phyloP scores from a whole-genome alignment of 2,797 vertebrate species.

The Platalea minor region DNA sequence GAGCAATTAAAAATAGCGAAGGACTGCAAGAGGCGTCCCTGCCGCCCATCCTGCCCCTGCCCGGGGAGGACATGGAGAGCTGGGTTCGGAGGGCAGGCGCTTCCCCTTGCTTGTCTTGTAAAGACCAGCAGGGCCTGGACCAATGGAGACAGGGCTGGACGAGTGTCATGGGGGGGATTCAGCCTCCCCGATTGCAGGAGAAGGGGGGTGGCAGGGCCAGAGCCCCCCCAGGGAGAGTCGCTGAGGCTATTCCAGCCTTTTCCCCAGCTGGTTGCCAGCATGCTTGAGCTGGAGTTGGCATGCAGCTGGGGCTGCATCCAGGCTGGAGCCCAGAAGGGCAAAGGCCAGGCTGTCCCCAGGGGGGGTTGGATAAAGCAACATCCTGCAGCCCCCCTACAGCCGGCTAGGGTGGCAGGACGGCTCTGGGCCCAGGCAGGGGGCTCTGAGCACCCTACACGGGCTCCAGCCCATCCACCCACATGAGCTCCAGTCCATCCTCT shows the following conservation, averaged over 20 bases:
- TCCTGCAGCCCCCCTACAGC: not conserved
- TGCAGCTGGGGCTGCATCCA: not conserved
- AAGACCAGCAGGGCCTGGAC: not conserved
- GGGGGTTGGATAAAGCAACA: not conserved
- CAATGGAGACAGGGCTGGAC: not conserved
- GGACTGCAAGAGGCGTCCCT: not conserved
- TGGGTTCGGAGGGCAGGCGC: not conserved
- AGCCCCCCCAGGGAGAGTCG: not conserved
- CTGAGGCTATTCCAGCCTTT: not conserved
- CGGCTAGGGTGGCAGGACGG: rapidly evolving
- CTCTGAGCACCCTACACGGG: rapidly evolving
- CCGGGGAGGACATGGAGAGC: rapidly evolving
- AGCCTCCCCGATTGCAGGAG: not conserved
- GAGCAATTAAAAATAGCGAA: conserved; percentile 49
- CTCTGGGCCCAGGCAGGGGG: rapidly evolving
- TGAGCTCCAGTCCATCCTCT: not conserved
- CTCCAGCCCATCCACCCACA: not conserved
- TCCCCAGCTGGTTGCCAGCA: not conserved
- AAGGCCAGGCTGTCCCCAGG: not conserved
- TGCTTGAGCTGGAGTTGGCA: not conserved
- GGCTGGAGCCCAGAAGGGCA: not conserved
- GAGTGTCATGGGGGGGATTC: not conserved
- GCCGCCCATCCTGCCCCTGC: not conserved
- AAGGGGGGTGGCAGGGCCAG: not conserved
- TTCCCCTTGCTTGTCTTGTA: not conserved